phyloP scores from a whole-genome alignment of 2,797 vertebrate genomes.

The Microhierax caerulescens region DNA sequence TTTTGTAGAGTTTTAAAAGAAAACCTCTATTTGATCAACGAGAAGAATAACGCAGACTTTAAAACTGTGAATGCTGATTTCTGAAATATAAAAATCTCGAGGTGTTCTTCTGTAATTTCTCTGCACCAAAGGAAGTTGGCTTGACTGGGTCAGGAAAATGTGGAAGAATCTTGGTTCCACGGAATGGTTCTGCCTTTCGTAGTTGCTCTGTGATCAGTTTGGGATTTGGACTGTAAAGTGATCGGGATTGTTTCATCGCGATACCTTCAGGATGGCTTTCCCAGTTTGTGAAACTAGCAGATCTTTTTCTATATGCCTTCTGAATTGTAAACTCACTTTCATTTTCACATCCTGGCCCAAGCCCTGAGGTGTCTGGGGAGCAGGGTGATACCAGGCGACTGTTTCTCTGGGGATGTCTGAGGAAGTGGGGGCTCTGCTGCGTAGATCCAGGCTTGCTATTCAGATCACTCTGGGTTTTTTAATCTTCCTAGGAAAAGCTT shows the following conservation, averaged over 20 bases:
- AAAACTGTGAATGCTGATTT: background rate
- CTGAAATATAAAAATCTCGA: background rate
- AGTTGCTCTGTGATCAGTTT: background rate
- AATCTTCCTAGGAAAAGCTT: background rate
- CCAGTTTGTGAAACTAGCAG: background rate
- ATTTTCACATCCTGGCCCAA: background rate
- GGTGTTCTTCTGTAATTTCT: background rate
- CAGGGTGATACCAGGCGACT: background rate
- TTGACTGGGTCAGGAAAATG: background rate
- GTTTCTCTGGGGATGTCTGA: background rate
- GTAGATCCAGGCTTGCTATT: background rate
- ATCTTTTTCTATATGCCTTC: rapidly evolving
- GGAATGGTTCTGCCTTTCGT: background rate
- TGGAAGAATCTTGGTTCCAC: background rate
- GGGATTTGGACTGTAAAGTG: background rate
- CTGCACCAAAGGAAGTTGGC: background rate
- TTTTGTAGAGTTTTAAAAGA: background rate
- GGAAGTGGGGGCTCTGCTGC: background rate
- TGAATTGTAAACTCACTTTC: background rate
- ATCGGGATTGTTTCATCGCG: background rate
- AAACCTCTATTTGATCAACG: background rate
- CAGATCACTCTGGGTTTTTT: background rate
- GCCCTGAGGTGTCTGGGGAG: background rate
- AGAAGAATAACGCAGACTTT: background rate
- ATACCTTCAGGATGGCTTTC: background rate